Evolutionary conservation across 2,888 invertebrate species (phyloP), one percentile per base, ranked within the genome.

Genomic region (Cremastinae sp.): DNA sequence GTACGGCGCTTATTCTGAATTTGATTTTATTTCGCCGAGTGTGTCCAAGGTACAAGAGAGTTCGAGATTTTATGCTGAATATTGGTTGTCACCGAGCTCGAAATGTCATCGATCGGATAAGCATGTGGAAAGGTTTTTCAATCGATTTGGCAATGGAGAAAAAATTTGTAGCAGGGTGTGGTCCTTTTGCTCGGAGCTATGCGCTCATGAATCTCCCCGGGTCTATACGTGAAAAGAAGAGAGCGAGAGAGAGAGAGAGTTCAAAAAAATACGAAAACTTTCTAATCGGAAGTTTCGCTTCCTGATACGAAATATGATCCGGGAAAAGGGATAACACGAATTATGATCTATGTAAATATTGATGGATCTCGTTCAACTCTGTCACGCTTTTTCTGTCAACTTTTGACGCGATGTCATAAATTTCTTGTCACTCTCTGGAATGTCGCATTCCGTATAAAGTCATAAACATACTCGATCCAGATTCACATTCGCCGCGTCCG

Each of bases 131-230:
- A 61, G 59, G 28, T 28, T 69, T 76, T 65, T 53, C 28, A 64
- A 65, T 39, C 20, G 43, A 61, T 62, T 56, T 37, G 55, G 68
- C 45, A 71, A 71, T 43, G 49, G 66, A 77, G 71, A 74, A 71
- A 39, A 45, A 59, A 45, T 16, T 39, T 22, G 82, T 82, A 78
- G 72, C 74, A 75, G 80, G 85, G 84, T 78, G 85, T 85, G 85
- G 85, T 80, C 79, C 66, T 80, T 74, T 79, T 72, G 75, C 79
- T 81, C 81, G 75, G 71, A 83, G 81, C 70, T 66, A 64, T 73
- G 76, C 69, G 79, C 62, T 37, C 35, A 35, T 28, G 39, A 43
- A 10, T 75, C 66, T 43, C 16, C 56, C 41, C 10, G 65, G 69
- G 56, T 79, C 78, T 78, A 74, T 76, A 74, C 79, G 78, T 79